Base-by-base conservation (phyloP, 2,888 invertebrate species). In the Microplitis manilae region DNA sequence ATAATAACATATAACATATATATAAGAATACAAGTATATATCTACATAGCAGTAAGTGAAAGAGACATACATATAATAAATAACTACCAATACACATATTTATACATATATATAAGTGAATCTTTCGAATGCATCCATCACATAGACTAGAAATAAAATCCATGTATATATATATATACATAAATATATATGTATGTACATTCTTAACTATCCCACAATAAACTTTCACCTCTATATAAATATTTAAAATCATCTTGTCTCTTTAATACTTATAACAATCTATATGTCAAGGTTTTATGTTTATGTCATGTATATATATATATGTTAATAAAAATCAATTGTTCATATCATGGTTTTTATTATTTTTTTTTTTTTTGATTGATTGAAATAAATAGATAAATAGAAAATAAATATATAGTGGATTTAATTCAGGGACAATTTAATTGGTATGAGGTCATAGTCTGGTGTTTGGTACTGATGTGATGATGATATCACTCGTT, bases 401-500 rank as follows among this genome's bases (percentile, higher is more conserved):
- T 9, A 50, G 2, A 50, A 13, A 6, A 50, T 13, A 50, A 50
- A 50, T 50, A 13, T 50, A 13, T 4, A 50, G 8, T 50, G 2
- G 9, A 50, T 50, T 50, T 50, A 8, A 65, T 65, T 30, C 65
- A 65, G 65, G 65, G 65, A 65, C 38, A 65, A 30, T 30, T 50
- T 50, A 50, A 50, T 50, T 13, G 50, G 50, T 20, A 30, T 65
- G 65, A 65, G 20, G 65, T 65, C 65, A 65, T 65, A 65, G 20
- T 65, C 65, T 65, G 65, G 15, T 9, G 13, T 65, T 30, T 9
- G 38, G 30, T 65, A 30, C 30, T 50, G 13, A 50, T 50, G 50
- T 50, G 50, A 50, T 50, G 65, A 65, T 65, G 65, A 65, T 65
- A 65, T 65, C 65, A 65, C 65, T 65, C 65, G 65, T 38, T 65